A percentile compares a stretch with the other conserved stretches of the same genome.
Conservation (phyloP, 2,888 invertebrate species). For the Tribolium freemani region DNA sequence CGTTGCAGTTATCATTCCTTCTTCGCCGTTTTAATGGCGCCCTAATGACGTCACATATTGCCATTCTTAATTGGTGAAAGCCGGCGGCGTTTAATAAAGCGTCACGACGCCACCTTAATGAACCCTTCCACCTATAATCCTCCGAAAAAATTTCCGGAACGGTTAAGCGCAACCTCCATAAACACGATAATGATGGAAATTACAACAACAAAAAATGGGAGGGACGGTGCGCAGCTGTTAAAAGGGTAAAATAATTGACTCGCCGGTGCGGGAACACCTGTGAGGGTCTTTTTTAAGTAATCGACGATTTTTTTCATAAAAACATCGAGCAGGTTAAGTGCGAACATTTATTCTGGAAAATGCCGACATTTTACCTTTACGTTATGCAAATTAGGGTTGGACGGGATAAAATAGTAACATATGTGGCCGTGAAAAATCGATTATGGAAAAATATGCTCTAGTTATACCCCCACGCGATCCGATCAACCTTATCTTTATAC, state of each 20-base stretch:
- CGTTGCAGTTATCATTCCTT: conserved; percentile 55
- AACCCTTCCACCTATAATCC: conserved; percentile 28
- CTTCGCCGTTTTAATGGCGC: conserved; percentile 56
- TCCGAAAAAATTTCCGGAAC: neutral
- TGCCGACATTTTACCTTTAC: conserved; percentile 20
- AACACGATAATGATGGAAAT: conserved; percentile 34
- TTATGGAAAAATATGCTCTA: conserved; percentile 37
- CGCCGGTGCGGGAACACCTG: conserved; percentile 37
- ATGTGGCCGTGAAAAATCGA: conserved; percentile 27
- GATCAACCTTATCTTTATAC: conserved; percentile 28
- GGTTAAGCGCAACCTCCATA: conserved; percentile 20
- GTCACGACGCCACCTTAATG: conserved; percentile 36
- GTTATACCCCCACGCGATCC: conserved; percentile 29
- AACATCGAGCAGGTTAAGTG: conserved; percentile 17
- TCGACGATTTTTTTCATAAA: conserved; percentile 23
- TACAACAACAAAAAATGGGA: conserved; percentile 40
- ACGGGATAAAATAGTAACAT: conserved; percentile 26
- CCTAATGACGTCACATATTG: conserved; percentile 58
- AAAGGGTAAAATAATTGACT: conserved; percentile 56
- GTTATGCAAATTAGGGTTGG: conserved; percentile 29
- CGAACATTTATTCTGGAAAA: conserved; percentile 30
- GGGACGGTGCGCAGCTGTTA: conserved; percentile 44
- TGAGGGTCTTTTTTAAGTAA: conserved; percentile 29
- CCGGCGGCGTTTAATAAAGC: conserved; percentile 52
- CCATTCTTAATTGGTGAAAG: conserved; percentile 55